Base-by-base conservation (phyloP, 2,797 vertebrate genomes). In the Chiropotes sagulatus region DNA sequence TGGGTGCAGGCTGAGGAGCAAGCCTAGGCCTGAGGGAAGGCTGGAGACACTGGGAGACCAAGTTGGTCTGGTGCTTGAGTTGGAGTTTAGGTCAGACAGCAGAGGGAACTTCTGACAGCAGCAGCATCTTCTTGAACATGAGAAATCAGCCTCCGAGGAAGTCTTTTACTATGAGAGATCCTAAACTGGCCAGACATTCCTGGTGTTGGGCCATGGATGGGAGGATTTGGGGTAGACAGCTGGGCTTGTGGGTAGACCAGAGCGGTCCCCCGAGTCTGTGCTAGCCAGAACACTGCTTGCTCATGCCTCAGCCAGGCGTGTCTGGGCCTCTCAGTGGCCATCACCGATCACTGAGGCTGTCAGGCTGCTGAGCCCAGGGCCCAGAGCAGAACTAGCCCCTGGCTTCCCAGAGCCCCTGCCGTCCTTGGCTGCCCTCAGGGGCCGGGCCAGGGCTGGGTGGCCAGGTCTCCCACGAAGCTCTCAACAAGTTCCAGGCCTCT, bases 401-500 rank as follows among this genome's bases (percentile, higher is more conserved):
- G 93, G 79, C 82, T 94, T 90, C 75, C 50, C 81, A 70, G 82
- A 94, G 90, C 80, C 95, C 82, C 89, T 81, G 73, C 85, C 46
- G 80, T 97, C 97, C 93, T 96, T 0, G 52, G 83, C 96, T 98
- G 94, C 96, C 94, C 94, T 95, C 1, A 3, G 94, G 84, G 90
- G 54, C 88, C 80, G 76, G 90, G 96, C 93, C 48, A 82, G 88
- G 93, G 83, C 90, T 90, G 39, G 75, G 89, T 97, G 93, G 96
- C 95, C 28, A 5, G 88, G 96, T 98, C 97, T 98, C 97, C 96
- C 97, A 97, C 91, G 22, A 98, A 97, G 97, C 88, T 93, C 73
- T 97, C 96, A 97, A 93, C 92, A 85, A 97, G 92, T 97, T 98
- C 96, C 97, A 98, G 97, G 93, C 95, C 76, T 97, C 64, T 93